Percentiles rank a stretch among this genome's conserved stretches.
Evolutionary conservation across 2,113 vertebrate genomes (phyloP).

Genomic region (Coracopsis vasa): DNA sequence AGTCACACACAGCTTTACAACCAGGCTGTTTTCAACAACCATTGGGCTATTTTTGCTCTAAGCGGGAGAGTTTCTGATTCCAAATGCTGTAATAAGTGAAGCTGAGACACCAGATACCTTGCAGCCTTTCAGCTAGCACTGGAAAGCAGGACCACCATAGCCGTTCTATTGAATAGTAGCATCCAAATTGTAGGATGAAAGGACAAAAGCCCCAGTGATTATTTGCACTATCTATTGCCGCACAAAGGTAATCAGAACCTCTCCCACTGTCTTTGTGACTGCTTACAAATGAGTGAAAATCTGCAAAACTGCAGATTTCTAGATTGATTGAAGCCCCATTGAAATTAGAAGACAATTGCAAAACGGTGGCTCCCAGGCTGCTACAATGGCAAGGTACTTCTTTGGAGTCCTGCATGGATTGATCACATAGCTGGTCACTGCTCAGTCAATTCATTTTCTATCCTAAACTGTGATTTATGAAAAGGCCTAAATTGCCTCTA

Average conservation of each 20-base stretch:
- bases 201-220: background rate
- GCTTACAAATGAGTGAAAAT: background rate
- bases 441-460: background rate
- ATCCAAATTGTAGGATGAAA: background rate
- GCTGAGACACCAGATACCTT: background rate
- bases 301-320: background rate
- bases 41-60: background rate
- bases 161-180: rapidly evolving
- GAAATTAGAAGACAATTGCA: background rate
- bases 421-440: background rate
- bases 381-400: background rate
- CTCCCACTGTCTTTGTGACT: background rate
- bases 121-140: background rate
- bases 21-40: background rate
- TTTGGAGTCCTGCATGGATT: background rate
- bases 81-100: background rate
- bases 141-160: background rate
- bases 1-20: background rate
- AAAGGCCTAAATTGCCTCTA: background rate
- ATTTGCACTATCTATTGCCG: background rate
- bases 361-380: background rate
- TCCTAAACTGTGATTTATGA: background rate
- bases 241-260: background rate
- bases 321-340: background rate
- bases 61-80: background rate